Percentiles rank a stretch among this genome's conserved stretches.
Evolutionary conservation across 2,113 vertebrate genomes (phyloP).

Genomic region (Mesocricetus auratus): DNA sequence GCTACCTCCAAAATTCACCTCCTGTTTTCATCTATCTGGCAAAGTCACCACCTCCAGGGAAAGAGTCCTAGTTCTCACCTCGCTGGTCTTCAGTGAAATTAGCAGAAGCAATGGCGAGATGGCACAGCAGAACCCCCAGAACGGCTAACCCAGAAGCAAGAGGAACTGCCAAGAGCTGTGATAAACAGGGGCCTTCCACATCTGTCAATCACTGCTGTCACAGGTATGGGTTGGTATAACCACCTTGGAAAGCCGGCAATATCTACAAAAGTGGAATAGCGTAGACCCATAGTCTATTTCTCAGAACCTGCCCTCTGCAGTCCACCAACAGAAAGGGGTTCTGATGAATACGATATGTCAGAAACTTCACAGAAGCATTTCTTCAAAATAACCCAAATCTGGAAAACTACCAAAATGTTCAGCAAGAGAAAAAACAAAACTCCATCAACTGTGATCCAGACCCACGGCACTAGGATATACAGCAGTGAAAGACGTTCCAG

Average conservation of each 20-base stretch:
- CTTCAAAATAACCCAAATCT: constrained; percentile 41
- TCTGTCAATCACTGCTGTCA: background rate
- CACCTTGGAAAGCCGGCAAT: background rate
- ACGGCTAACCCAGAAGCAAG: background rate
- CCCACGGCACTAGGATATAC: background rate
- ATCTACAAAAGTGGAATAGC: background rate
- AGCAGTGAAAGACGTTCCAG: background rate
- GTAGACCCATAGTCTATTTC: background rate
- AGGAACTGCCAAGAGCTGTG: background rate
- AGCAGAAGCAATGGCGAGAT: background rate
- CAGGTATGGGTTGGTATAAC: background rate
- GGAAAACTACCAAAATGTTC: background rate
- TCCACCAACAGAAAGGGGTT: background rate
- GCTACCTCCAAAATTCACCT: background rate
- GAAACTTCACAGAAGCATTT: background rate
- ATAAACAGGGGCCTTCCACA: fast-evolving
- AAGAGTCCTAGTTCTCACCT: background rate
- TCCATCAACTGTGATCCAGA: background rate
- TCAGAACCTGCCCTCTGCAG: background rate
- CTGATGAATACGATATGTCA: background rate
- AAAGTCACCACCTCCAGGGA: background rate
- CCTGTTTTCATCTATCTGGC: background rate
- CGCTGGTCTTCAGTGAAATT: background rate
- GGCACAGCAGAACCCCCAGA: background rate
- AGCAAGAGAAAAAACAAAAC: background rate